Percentiles rank a stretch among this genome's conserved stretches.
Evolutionary conservation across 1,140 invertebrate genomes (phyloP).

Genomic region (Formica selysi): DNA sequence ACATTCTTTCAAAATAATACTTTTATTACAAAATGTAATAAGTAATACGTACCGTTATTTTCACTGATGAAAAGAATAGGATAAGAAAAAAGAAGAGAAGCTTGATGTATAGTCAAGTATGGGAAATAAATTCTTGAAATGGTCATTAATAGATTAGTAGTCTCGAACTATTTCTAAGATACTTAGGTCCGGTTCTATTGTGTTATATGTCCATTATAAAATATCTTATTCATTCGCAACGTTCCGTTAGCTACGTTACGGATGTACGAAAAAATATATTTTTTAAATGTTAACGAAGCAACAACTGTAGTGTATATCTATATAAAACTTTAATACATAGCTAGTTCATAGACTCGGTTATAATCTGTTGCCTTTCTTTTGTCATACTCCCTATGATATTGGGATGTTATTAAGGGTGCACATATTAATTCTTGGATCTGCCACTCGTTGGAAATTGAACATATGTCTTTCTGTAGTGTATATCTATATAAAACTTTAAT

Average conservation of each 20-base stretch:
- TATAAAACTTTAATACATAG: neutral
- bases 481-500: too few relatives aligned
- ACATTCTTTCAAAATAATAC: slow-evolving; percentile 27
- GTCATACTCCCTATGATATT: neutral
- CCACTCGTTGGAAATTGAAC: neutral
- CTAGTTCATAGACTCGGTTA: neutral
- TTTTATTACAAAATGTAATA: slow-evolving; percentile 7
- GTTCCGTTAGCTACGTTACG: neutral
- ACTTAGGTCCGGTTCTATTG: neutral
- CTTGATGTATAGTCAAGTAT: neutral
- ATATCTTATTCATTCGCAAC: slow-evolving; percentile 27
- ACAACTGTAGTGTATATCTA: neutral
- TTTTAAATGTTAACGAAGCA: neutral
- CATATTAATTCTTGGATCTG: neutral
- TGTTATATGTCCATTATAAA: neutral
- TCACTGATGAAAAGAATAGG: neutral
- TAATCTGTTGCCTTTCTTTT: neutral
- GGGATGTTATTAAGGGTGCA: neutral
- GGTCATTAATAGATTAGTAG: slow-evolving; percentile 20
- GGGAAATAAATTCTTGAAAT: slow-evolving; percentile 27
- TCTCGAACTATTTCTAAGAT: neutral
- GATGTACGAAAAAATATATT: neutral
- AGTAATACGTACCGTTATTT: slow-evolving; percentile 4
- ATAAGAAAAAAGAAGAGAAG: slow-evolving; percentile 1
- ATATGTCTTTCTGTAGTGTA: too few relatives aligned